phyloP scores from a whole-genome alignment of 2,113 vertebrate species.

The Chloropsis hardwickii region DNA sequence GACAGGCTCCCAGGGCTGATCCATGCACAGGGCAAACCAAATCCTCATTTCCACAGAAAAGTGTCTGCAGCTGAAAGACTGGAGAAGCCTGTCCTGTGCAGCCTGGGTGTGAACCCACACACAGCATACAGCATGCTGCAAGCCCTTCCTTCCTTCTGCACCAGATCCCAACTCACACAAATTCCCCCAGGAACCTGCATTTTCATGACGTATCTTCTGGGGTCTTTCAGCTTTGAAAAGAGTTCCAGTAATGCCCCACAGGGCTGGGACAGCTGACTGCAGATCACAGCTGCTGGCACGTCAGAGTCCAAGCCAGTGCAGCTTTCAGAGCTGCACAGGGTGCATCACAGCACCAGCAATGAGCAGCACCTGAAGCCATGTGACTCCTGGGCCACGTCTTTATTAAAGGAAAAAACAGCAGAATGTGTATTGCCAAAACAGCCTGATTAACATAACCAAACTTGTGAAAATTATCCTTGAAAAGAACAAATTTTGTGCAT shows the following conservation, averaged over 20 bases:
- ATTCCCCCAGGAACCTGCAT: not conserved
- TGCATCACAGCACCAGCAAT: not conserved
- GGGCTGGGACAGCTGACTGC: not conserved
- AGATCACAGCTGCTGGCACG: not conserved
- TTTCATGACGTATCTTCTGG: fast-evolving
- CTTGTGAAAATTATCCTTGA: not conserved
- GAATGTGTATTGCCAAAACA: not conserved
- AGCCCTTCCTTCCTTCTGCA: not conserved
- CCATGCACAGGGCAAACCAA: not conserved
- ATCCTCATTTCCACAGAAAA: not conserved
- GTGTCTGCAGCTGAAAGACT: not conserved
- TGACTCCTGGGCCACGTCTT: not conserved
- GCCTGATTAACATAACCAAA: not conserved
- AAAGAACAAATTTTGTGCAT: not conserved
- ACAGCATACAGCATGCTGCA: fast-evolving
- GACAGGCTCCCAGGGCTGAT: fast-evolving
- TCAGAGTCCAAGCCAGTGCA: not conserved
- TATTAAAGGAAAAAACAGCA: not conserved
- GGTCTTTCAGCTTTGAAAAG: not conserved
- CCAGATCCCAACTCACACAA: not conserved
- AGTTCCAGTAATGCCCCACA: not conserved
- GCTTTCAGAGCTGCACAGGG: not conserved
- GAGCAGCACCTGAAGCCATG: not conserved
- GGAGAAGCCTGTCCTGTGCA: not conserved
- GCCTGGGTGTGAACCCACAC: fast-evolving